Conservation (phyloP, 2,113 vertebrate species). For the Corythornis cristatus region DNA sequence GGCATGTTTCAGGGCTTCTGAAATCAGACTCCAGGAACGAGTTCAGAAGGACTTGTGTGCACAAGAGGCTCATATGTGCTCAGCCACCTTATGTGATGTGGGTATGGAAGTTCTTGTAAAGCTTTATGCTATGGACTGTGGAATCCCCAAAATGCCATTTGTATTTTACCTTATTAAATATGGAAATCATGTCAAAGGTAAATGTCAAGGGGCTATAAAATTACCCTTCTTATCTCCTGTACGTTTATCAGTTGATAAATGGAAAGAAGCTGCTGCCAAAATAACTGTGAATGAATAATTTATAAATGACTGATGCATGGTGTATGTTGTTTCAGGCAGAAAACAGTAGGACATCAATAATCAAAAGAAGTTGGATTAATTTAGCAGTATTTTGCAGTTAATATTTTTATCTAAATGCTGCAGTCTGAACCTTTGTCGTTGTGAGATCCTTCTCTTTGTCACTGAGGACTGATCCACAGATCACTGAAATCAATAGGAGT, state of each 20-base stretch:
- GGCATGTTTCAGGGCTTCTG: background rate
- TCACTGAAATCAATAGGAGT: constrained; percentile 27
- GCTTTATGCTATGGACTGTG: constrained; percentile 27
- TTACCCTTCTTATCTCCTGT: constrained; percentile 78
- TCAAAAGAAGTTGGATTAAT: constrained; percentile 84
- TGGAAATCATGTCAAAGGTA: constrained; percentile 84
- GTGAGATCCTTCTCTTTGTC: constrained; percentile 15
- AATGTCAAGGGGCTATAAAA: constrained; percentile 81
- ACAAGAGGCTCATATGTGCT: background rate
- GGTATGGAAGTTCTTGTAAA: background rate
- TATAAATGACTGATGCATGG: constrained; percentile 83
- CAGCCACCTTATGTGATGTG: background rate
- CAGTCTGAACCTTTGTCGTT: constrained; percentile 38
- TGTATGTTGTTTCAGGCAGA: constrained; percentile 82
- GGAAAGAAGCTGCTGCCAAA: constrained; percentile 82
- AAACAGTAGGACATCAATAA: constrained; percentile 87
- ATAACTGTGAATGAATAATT: constrained; percentile 86
- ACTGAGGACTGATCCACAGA: constrained; percentile 22
- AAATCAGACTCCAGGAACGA: background rate
- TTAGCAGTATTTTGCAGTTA: constrained; percentile 76
- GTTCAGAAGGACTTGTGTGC: background rate
- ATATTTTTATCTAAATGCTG: constrained; percentile 80
- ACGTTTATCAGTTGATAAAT: constrained; percentile 84
- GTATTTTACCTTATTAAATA: constrained; percentile 78
- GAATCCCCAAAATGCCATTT: constrained; percentile 62